Conservation (phyloP, 2,113 vertebrate species). For the Poeciliopsis occidentalis region DNA sequence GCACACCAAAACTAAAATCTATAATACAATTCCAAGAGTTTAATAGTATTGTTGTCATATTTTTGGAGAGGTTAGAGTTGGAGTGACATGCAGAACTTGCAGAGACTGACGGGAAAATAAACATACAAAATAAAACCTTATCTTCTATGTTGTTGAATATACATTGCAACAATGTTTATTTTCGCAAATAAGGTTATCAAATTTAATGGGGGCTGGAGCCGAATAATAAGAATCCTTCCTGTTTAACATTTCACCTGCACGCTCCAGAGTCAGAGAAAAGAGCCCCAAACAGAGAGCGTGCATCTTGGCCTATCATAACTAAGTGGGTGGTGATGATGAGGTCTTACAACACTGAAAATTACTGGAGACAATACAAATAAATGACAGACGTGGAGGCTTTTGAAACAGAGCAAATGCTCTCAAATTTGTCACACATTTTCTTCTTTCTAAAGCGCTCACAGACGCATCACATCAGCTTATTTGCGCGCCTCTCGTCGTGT, state of each 20-base stretch:
- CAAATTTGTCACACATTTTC: conserved; percentile 54
- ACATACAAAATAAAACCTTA: not conserved
- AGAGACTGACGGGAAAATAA: not conserved
- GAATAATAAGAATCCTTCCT: conserved; percentile 26
- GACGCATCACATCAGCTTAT: conserved; percentile 40
- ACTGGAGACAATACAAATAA: conserved; percentile 69
- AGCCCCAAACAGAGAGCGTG: not conserved
- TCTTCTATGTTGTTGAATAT: not conserved
- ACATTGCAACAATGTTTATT: not conserved
- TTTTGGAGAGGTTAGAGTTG: not conserved
- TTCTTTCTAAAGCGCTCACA: conserved; percentile 20
- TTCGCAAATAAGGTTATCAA: not conserved
- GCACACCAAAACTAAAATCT: not conserved
- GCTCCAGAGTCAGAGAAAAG: not conserved
- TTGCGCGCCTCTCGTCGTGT: conserved; percentile 45
- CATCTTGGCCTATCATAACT: conserved; percentile 55
- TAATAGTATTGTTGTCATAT: not conserved
- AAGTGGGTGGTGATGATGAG: conserved; percentile 69
- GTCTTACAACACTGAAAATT: conserved; percentile 68
- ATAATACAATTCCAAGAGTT: not conserved
- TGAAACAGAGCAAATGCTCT: conserved; percentile 57
- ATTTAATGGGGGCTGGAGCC: not conserved
- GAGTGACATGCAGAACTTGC: not conserved
- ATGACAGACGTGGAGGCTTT: conserved; percentile 56
- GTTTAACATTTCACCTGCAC: conserved; percentile 33